Conservation (phyloP, 2,888 invertebrate species). For the Patella ulyssiponensis region DNA sequence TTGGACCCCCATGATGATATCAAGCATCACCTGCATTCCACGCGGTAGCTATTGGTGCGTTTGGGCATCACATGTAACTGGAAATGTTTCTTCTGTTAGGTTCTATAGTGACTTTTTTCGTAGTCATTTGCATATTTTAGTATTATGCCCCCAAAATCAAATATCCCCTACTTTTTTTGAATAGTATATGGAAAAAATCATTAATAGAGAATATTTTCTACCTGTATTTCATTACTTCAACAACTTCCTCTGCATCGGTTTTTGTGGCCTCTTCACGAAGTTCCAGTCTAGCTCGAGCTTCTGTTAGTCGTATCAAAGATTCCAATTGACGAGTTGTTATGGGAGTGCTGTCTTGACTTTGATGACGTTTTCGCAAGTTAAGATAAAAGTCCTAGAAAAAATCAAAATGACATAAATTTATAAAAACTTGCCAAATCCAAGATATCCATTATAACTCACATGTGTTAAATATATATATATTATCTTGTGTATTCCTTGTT, state of each 20-base stretch:
- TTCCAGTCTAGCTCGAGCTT: slow-evolving; percentile 89
- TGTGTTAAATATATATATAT: background rate
- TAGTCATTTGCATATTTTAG: too few relatives aligned
- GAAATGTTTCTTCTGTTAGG: too few relatives aligned
- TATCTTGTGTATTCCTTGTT: background rate
- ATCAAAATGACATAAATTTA: background rate
- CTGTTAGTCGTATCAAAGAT: slow-evolving; percentile 86
- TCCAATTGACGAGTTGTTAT: slow-evolving; percentile 91
- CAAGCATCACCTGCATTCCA: too few relatives aligned
- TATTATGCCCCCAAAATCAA: too few relatives aligned
- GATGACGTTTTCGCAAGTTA: slow-evolving; percentile 80
- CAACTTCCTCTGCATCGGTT: slow-evolving; percentile 87
- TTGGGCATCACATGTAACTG: too few relatives aligned
- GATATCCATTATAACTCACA: too few relatives aligned
- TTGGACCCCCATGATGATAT: too few relatives aligned
- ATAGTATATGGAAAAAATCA: too few relatives aligned
- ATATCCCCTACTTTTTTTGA: too few relatives aligned
- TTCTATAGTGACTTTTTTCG: too few relatives aligned
- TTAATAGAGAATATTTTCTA: slow-evolving; percentile 23
- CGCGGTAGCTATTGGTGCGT: too few relatives aligned
- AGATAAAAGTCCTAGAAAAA: slow-evolving; percentile 85
- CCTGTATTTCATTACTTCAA: slow-evolving; percentile 87
- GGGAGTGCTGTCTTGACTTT: slow-evolving; percentile 81
- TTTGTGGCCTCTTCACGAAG: slow-evolving; percentile 85
- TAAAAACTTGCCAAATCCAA: too few relatives aligned